Evolutionary conservation across 2,113 vertebrate species (phyloP), one percentile per base, ranked within the genome.

Genomic region (Actenoides lindsayi): DNA sequence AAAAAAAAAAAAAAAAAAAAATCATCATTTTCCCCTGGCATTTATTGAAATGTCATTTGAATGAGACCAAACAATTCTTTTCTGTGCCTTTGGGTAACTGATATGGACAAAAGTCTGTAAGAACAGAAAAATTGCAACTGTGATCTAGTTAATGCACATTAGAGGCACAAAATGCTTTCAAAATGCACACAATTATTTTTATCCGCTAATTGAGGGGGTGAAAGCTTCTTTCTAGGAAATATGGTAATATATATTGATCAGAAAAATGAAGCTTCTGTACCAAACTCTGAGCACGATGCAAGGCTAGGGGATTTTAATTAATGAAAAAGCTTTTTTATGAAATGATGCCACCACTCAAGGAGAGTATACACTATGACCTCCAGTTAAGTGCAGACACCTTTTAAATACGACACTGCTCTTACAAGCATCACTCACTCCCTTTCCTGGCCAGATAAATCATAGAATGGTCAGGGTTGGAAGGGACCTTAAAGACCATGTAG

Each of bases 221-320:
- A 97, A 97, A 97, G 91, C 90, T 54, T 77, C 93, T 91, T 96
- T 96, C 83, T 75, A 97, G 92, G 95, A 97, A 97, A 97, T 95
- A 96, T 91, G 96, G 90, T 96, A 94, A 97, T 96, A 90, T 5
- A 19, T 96, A 96, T 97, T 86, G 88, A 97, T 96, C 96, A 89
- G 93, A 93, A 97, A 91, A 97, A 93, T 50, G 77, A 91, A 90
- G 69, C 91, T 95, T 91, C 82, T 83, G 31, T 80, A 69, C 24
- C 82, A 96, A 96, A 94, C 59, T 57, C 82, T 39, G 83, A 80
- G 89, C 95, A 89, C 25, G 71, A 87, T 17, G 44, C 78, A 79
- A 91, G 87, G 90, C 94, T 97, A 96, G 89, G 94, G 73, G 92
- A 89, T 83, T 96, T 94, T 96, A 97, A 98, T 96, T 96, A 97